Evolutionary conservation across 2,113 vertebrate species (phyloP).

Genomic region (Microcebus ravelobensis): DNA sequence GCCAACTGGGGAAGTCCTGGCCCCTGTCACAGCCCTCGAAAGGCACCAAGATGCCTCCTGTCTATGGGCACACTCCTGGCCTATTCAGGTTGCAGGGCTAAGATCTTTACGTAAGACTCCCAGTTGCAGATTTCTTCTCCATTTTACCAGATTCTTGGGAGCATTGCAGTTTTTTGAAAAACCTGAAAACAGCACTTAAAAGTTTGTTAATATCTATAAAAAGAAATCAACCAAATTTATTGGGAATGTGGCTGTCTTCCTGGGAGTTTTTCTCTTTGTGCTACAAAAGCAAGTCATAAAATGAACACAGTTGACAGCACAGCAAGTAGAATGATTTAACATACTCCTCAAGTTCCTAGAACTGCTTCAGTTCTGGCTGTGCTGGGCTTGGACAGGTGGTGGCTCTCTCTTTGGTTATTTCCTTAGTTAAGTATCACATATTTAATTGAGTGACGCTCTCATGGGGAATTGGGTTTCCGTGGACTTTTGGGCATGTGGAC

Average conservation of each 20-base stretch:
- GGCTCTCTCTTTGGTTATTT: neutral
- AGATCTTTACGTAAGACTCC: neutral
- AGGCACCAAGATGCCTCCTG: neutral
- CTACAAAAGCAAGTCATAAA: neutral
- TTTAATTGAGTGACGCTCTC: neutral
- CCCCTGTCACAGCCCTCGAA: neutral
- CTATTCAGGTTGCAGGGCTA: neutral
- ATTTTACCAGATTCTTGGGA: neutral
- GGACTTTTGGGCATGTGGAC: neutral
- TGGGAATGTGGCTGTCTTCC: neutral
- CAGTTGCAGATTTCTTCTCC: neutral
- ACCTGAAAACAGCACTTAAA: neutral
- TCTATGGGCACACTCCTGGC: accelerated
- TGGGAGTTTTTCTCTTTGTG: neutral
- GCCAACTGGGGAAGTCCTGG: too few species aligned
- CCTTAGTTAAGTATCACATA: neutral
- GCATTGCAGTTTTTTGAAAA: neutral
- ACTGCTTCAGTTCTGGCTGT: neutral
- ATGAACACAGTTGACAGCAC: neutral
- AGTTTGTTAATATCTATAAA: neutral
- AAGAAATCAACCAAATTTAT: conserved; percentile 12
- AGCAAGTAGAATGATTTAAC: neutral
- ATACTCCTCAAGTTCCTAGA: neutral
- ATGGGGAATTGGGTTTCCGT: neutral
- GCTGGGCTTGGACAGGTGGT: neutral